Conservation (phyloP, 2,113 vertebrate species). For the Cettia cetti region DNA sequence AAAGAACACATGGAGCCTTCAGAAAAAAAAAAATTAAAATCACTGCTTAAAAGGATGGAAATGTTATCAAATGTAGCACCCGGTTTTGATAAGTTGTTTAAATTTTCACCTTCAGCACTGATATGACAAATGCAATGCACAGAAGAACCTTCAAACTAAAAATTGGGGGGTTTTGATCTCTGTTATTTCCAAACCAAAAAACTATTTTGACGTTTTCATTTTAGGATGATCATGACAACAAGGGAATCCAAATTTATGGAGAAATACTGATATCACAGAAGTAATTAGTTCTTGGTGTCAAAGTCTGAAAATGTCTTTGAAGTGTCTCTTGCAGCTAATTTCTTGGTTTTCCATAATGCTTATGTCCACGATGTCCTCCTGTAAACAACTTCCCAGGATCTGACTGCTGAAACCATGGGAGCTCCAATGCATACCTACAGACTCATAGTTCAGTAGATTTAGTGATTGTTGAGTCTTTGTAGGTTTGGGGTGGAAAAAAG, state of each 20-base stretch:
- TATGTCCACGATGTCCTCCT: background rate
- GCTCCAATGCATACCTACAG: background rate
- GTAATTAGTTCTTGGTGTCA: background rate
- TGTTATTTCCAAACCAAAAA: background rate
- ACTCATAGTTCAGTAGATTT: background rate
- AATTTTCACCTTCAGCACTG: background rate
- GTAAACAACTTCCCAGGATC: background rate
- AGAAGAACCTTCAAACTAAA: background rate
- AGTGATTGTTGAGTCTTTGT: background rate
- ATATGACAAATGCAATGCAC: background rate
- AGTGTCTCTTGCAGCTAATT: background rate
- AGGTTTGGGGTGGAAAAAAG: fast-evolving
- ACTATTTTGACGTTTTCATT: background rate
- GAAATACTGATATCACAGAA: background rate
- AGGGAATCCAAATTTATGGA: background rate
- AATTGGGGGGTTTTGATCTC: fast-evolving
- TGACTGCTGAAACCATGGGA: background rate
- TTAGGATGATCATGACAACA: background rate
- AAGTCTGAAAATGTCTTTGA: background rate
- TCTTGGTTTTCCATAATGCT: background rate
- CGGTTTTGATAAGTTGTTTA: background rate
- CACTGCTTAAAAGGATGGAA: background rate
- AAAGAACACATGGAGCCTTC: background rate
- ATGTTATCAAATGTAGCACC: background rate
- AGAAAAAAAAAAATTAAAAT: background rate